phyloP scores from a whole-genome alignment of 2,888 invertebrate species.

The Xestia rhomboidea region DNA sequence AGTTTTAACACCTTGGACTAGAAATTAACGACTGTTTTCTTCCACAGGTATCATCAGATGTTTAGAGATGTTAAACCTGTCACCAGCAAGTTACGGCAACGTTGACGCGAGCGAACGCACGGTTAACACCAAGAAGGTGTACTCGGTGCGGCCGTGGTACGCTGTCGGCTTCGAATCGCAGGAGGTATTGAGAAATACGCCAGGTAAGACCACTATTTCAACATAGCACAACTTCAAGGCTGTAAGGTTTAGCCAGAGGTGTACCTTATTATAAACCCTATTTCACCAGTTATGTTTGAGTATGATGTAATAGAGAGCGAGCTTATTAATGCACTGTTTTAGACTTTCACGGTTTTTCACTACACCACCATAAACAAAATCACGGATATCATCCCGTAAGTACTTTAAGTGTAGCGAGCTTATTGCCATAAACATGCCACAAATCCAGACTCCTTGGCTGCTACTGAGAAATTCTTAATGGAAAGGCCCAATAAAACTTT shows the following conservation, averaged over 20 bases:
- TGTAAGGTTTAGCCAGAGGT: background rate
- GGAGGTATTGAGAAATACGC: conserved; percentile 74
- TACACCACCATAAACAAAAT: too few relatives aligned
- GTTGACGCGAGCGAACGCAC: conserved; percentile 81
- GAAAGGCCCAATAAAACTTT: background rate
- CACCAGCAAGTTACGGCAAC: conserved; percentile 83
- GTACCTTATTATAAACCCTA: background rate
- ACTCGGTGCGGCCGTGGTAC: conserved; percentile 87
- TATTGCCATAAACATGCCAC: background rate
- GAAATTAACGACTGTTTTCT: conserved; percentile 18
- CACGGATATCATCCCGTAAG: too few relatives aligned
- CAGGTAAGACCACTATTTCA: conserved; percentile 69
- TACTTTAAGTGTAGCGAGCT: too few relatives aligned
- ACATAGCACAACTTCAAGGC: background rate
- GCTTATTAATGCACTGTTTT: too few relatives aligned
- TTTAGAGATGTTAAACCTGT: conserved; percentile 89
- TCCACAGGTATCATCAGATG: conserved; percentile 87
- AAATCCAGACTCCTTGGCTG: background rate
- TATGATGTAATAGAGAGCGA: background rate
- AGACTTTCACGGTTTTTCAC: too few relatives aligned
- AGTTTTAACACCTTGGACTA: background rate
- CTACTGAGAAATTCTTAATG: background rate
- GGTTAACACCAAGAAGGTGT: conserved; percentile 85
- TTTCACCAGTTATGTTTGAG: background rate
- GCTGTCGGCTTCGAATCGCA: conserved; percentile 78